A percentile compares a stretch with the other conserved stretches of the same genome.
These are phyloP conservation scores for Lichenostomus cassidix DNA, from an alignment of 2,113 vertebrate species.

Conservation along the genomic window DNA sequence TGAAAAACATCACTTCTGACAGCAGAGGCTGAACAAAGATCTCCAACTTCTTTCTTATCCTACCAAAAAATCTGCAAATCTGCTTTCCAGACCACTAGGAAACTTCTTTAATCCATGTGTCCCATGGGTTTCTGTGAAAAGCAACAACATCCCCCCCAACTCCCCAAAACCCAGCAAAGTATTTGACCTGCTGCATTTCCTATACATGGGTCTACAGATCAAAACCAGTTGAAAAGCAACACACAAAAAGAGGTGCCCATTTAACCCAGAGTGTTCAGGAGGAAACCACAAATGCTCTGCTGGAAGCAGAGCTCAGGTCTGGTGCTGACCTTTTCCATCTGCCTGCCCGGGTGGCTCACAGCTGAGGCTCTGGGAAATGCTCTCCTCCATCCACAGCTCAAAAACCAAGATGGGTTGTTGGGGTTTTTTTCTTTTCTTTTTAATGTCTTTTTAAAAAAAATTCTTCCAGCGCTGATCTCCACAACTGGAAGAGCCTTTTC, in stretches of 20 bases:
- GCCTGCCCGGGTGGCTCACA: rapidly evolving
- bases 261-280: background rate
- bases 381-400: background rate
- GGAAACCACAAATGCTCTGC: background rate
- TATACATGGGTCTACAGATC: background rate
- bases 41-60: background rate
- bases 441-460: background rate
- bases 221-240: background rate
- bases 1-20: constrained; percentile 23
- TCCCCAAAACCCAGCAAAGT: background rate
- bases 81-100: background rate
- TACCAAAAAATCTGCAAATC: background rate
- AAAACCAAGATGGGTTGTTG: background rate
- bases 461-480: background rate
- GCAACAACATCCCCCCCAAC: background rate
- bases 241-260: background rate
- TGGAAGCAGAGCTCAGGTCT: background rate
- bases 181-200: background rate
- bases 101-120: background rate
- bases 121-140: background rate
- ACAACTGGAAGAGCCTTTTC: background rate
- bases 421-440: rapidly evolving
- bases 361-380: background rate
- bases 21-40: background rate
- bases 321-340: background rate